Evolutionary conservation across 1,140 invertebrate genomes (phyloP), one percentile per base, ranked within the genome.

Genomic region (Zaprionus africanus): DNA sequence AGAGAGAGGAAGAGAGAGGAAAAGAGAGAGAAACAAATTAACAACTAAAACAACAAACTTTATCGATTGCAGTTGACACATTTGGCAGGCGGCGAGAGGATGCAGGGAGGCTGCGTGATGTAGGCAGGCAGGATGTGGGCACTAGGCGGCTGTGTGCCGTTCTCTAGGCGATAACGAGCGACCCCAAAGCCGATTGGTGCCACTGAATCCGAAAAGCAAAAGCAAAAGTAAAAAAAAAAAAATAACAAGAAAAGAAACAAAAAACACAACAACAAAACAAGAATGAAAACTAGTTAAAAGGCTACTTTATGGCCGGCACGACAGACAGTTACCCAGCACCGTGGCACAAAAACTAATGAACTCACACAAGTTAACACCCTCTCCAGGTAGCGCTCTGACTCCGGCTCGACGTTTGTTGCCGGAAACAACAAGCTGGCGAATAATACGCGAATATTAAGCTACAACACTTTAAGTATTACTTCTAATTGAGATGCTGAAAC

Each of bases 61-160:
- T 85, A 88, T 88, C 85, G 85, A 88, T 90, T 88, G 67, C 66
- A 62, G 78, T 88, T 87, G 84, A 88, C 84, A 87, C 81, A 83
- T 88, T 88, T 79, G 58, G 62, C 57, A 62, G 12, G 26, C 38
- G 49, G 49, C 49, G 13, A 13, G 60, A 13, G 36, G 31, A 19
- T 22, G 22, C 31, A 34, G 31, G 60, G 17, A 51, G 63, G 58
- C 41, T n/a, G 38, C 24, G 22, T 46, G 34, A 19, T 28, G 64
- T 64, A 43, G 70, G 62, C 31, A 51, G 34, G 60, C 31, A 51
- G 34, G 60, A 24, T 19, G 49, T 38, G 26, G 58, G 36, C 36
- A 38, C 58, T 7, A 22, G 15, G 4, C 19, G 17, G 31, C 31
- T 17, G 53, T 53, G 19, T 64, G 31, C 9, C n/a, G 28, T 57